phyloP scores from a whole-genome alignment of 2,113 vertebrate species.

The Antennarius striatus region DNA sequence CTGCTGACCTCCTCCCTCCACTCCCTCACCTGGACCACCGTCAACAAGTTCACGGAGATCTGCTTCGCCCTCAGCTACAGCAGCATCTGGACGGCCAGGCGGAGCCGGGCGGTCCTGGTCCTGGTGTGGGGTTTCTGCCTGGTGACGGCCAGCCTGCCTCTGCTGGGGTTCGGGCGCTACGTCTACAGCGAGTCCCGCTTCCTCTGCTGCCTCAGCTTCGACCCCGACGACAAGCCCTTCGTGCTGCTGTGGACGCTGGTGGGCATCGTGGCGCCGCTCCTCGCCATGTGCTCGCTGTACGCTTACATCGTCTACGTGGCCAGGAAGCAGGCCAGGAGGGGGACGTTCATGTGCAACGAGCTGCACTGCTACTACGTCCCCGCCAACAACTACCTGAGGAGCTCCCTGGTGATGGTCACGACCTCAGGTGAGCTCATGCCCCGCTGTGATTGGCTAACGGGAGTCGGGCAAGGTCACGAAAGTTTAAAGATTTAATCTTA shows the following conservation, averaged over 20 bases:
- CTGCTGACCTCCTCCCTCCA: conserved; percentile 77
- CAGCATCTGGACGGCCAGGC: conserved; percentile 62
- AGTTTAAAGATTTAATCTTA: too few relatives aligned
- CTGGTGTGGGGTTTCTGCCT: conserved; percentile 72
- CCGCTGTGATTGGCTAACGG: not conserved
- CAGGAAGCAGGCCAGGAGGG: conserved; percentile 73
- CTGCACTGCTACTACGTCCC: conserved; percentile 82
- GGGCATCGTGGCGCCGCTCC: conserved; percentile 65
- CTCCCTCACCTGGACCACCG: conserved; percentile 71
- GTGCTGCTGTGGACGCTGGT: conserved; percentile 56
- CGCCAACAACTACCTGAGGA: conserved; percentile 76
- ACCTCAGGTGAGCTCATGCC: conserved; percentile 71
- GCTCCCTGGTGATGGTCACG: conserved; percentile 74
- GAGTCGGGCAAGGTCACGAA: not conserved
- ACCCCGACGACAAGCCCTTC: conserved; percentile 49
- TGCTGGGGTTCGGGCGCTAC: conserved; percentile 77
- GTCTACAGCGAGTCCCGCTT: conserved; percentile 66
- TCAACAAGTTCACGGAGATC: conserved; percentile 77
- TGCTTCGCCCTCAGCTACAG: conserved; percentile 76
- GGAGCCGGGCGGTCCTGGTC: conserved; percentile 53
- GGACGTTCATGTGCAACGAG: conserved; percentile 81
- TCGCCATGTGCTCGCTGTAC: conserved; percentile 70
- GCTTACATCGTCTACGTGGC: conserved; percentile 74
- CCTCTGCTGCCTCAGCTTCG: conserved; percentile 70
- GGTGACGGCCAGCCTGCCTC: conserved; percentile 64